Evolutionary conservation across 2,888 invertebrate species (phyloP).

Genomic region (Neoitamus cyanurus): DNA sequence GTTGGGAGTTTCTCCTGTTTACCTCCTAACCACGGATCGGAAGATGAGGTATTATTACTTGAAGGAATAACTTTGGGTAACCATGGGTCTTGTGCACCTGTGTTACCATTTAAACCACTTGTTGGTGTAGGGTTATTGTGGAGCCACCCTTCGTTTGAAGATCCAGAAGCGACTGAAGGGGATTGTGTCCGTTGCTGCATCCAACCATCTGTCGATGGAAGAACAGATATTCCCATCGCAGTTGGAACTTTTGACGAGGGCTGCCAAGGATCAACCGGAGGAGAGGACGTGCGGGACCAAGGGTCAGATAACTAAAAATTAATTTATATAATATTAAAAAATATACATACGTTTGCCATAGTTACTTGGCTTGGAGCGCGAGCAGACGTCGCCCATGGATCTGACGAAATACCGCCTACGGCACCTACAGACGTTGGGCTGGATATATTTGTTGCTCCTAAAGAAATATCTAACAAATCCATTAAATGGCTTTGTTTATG

Average conservation of each 20-base stretch:
- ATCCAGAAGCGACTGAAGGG: conserved; percentile 64
- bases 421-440: conserved; percentile 66
- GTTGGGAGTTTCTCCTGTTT: conserved; percentile 26
- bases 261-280: conserved; percentile 65
- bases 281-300: conserved; percentile 64
- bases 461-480: conserved; percentile 84
- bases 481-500: conserved; percentile 78
- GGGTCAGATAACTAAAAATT: conserved; percentile 61
- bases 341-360: background rate
- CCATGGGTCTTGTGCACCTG: conserved; percentile 50
- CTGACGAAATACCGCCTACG: conserved; percentile 64
- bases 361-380: conserved; percentile 70
- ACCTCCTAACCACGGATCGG: conserved; percentile 50
- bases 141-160: conserved; percentile 66
- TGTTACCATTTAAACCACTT: conserved; percentile 56
- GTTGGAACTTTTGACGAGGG: conserved; percentile 58
- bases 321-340: background rate
- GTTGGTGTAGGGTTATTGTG: conserved; percentile 57
- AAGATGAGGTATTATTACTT: background rate
- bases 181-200: conserved; percentile 62
- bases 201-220: conserved; percentile 59
- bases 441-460: conserved; percentile 72
- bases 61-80: conserved; percentile 48
- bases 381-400: conserved; percentile 80
- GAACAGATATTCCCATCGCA: conserved; percentile 55